Base-by-base conservation (phyloP, 2,113 vertebrate genomes). In the Riparia riparia region DNA sequence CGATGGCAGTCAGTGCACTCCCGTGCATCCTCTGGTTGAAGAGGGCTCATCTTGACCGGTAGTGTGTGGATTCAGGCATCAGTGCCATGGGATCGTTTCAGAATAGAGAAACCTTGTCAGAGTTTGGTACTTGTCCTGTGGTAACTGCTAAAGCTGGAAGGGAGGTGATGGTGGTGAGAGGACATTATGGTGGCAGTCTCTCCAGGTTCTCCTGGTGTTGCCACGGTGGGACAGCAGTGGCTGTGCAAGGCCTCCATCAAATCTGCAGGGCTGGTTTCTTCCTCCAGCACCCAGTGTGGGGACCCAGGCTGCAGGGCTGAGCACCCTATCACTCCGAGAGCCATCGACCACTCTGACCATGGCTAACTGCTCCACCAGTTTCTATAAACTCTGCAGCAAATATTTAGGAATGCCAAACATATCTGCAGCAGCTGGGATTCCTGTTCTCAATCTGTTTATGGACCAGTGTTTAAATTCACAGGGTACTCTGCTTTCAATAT, bases 321-420 rank as follows among this genome's bases (percentile, higher is more conserved):
- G 44, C 8, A 0, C 31, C 61, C 28, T 1, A 0, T 54, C 37
- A 3, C 50, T 32, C 32, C 0, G 0, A 42, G 73, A 87, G 54
- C 44, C 1, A 1, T 29, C 0, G 0, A 18, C n/a, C 29, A 4
- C 39, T 69, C 49, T 69, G 73, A 32, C 34, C 2, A 0, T 17
- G 14, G 45, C 54, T 32, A 9, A n/a, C 58, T 22, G 32, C 63
- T 57, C 42, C 50, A 19, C 5, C 0, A 0, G 58, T 82, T 91
- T 96, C 84, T 82, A 73, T 93, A 95, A 96, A 90, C 90, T 49
- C 51, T 80, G 44, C 26, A 69, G 70, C 89, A 95, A 96, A 95
- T 96, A 85, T 91, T 91, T 96, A 81, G 70, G 84, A 73, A 96
- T 90, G 54, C 87, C 82, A 66, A 66, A 87, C 78, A 13, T 93